These are phyloP conservation scores for Nestor notabilis DNA, from an alignment of 2,113 vertebrate species.

Conservation along the genomic window DNA sequence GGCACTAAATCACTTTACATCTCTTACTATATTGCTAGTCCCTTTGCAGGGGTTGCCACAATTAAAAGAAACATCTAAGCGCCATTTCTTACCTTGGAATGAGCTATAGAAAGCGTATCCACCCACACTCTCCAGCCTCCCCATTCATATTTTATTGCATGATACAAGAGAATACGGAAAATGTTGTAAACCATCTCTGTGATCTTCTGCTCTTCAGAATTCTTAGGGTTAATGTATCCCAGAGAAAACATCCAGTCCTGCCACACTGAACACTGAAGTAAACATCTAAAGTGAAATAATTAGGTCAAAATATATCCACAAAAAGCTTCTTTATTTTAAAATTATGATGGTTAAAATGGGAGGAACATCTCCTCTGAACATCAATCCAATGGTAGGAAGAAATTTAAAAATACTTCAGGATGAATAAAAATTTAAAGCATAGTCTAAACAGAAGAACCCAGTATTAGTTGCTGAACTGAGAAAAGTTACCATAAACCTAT, in stretches of 20 bases:
- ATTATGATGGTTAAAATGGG: not conserved
- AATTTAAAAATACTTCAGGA: not conserved
- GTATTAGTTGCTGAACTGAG: not conserved
- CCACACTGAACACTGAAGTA: constrained; percentile 99
- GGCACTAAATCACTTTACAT: constrained; percentile 63
- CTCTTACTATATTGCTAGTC: accelerated
- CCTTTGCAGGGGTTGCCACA: not conserved
- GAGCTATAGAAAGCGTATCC: constrained; percentile 95
- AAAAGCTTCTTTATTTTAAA: not conserved
- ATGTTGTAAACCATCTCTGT: constrained; percentile 99
- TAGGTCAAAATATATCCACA: constrained; percentile 42
- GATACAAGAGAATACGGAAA: constrained; percentile 97
- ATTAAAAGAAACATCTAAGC: not conserved
- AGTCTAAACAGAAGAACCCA: not conserved
- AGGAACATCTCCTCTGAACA: not conserved
- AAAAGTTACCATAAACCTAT: not conserved
- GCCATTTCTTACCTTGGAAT: constrained; percentile 89
- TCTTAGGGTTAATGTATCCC: constrained; percentile 98
- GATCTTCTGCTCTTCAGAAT: constrained; percentile 98
- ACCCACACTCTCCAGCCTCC: constrained; percentile 98
- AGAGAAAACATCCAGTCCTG: constrained; percentile 99
- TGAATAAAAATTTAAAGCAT: not conserved
- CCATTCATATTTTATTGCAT: constrained; percentile 99
- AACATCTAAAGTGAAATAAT: constrained; percentile 82
- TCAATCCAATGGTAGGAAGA: not conserved